phyloP scores from a whole-genome alignment of 1,140 invertebrate genomes.

The Samia ricini region DNA sequence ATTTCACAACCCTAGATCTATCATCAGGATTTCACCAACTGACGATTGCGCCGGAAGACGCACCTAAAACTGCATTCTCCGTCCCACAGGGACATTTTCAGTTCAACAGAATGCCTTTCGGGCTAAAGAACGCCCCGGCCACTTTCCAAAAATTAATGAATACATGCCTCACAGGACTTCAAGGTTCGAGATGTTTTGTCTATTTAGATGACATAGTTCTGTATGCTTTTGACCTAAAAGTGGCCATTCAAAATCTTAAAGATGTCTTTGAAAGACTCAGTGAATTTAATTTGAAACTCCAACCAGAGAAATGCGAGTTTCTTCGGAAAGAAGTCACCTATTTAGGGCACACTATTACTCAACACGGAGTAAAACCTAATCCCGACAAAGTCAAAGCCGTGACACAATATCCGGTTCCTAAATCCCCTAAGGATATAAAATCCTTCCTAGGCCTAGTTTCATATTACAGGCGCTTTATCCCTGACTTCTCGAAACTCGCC shows the following conservation, averaged over 20 bases:
- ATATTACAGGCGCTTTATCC: conserved; percentile 27
- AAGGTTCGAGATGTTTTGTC: conserved; percentile 31
- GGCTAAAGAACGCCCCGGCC: conserved; percentile 14
- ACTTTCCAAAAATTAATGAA: conserved; percentile 16
- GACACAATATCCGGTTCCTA: conserved; percentile 31
- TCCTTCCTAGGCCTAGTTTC: not conserved
- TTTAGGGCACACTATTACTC: conserved; percentile 46
- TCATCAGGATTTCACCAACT: conserved; percentile 44
- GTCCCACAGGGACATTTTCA: conserved; percentile 38
- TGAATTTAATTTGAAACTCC: no score
- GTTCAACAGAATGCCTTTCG: conserved; percentile 44
- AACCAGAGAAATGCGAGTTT: no score
- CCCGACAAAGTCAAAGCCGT: conserved; percentile 26
- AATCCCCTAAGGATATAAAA: conserved; percentile 35
- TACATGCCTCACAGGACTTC: conserved; percentile 16
- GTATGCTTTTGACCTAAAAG: conserved; percentile 6
- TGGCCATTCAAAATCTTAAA: no score
- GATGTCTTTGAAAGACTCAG: no score
- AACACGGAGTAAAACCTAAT: conserved; percentile 34
- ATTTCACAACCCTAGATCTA: no score
- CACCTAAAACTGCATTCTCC: conserved; percentile 39
- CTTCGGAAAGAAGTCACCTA: conserved; percentile 16
- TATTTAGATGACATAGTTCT: conserved; percentile 45
- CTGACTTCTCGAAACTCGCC: conserved; percentile 35
- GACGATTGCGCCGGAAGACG: conserved; percentile 23